phyloP scores from a whole-genome alignment of 2,797 vertebrate genomes.

The Alosa sapidissima region DNA sequence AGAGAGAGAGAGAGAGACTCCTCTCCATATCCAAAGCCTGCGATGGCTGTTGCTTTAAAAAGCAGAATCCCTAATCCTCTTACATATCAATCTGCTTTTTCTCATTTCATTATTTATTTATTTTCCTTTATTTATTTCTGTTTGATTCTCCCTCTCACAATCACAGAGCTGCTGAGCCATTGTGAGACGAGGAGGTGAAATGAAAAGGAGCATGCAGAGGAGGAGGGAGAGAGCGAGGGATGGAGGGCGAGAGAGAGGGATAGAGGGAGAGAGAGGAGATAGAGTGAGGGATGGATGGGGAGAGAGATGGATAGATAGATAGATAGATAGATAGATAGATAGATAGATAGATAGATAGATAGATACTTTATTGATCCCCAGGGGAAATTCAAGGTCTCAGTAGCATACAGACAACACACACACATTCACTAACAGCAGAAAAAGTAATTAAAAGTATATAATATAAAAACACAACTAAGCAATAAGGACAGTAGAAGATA shows the following conservation, averaged over 20 bases:
- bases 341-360: too few relatives aligned
- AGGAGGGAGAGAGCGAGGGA: slow-evolving; percentile 14
- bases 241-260: background rate
- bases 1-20: slow-evolving; percentile 2
- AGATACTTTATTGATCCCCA: too few relatives aligned
- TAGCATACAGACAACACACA: too few relatives aligned
- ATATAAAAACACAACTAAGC: too few relatives aligned
- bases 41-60: background rate
- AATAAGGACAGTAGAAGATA: too few relatives aligned
- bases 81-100: slow-evolving; percentile 28
- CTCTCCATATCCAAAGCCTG: slow-evolving; percentile 15
- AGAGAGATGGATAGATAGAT: too few relatives aligned
- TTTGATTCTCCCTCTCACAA: background rate
- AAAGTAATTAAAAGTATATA: too few relatives aligned
- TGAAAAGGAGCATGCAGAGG: background rate
- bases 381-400: too few relatives aligned
- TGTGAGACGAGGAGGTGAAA: background rate
- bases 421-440: too few relatives aligned
- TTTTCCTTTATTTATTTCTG: background rate
- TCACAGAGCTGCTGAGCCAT: background rate
- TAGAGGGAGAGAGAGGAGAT: too few relatives aligned
- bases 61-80: slow-evolving; percentile 25
- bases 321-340: too few relatives aligned
- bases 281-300: too few relatives aligned
- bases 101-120: slow-evolving; percentile 2